Base-by-base conservation (phyloP, 92 coral and sea anemone species). In the Anthopleura xanthogrammica region DNA sequence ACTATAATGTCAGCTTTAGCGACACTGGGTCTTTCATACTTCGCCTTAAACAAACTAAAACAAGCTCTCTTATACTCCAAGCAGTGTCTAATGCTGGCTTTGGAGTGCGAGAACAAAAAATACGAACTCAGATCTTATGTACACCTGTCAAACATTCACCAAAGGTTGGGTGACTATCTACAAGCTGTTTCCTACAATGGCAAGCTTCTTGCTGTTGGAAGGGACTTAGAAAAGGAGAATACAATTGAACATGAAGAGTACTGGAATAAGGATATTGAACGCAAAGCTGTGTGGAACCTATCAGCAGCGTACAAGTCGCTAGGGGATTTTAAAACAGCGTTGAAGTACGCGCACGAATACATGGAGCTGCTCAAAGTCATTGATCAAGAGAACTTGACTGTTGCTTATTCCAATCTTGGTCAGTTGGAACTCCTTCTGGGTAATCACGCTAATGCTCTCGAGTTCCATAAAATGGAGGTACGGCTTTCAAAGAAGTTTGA, bases 211-310 rank as follows among this genome's bases (percentile, higher is more conserved):
- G 95, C 93, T 12, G 90, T 94, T 60, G 98, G 98, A 77, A 87
- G 91, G 64, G 98, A 94, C 81, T 85, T 94, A 13, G 71, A 24
- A 41, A 87, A 89, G 80, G 78, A 17, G 10, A 20, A 79, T 3
- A 75, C 13, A 12, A 60, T 39, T 22, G 82, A 82, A 22, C 41
- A 52, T 50, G 75, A 87, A 17, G 79, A 52, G 14, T 89, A 72
- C 81, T 94, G 98, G 98, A 89, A 87, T 89, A 81, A 72, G 57
- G 90, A 85, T 43, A 88, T 89, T 29, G 95, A 94, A 68, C 83
- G 98, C 39, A 94, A 83, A 40, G 92, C 98, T 60, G 78, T 94
- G 20, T 94, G 98, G 98, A 94, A 94, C 71, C 77, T 92, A 54
- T 88, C 88, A 4, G 88, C 87, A 48, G 95, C 95, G 12, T 94